These are phyloP conservation scores for Pseudomyrmex concolor DNA, from an alignment of 1,140 invertebrate genomes.

Conservation along the genomic window DNA sequence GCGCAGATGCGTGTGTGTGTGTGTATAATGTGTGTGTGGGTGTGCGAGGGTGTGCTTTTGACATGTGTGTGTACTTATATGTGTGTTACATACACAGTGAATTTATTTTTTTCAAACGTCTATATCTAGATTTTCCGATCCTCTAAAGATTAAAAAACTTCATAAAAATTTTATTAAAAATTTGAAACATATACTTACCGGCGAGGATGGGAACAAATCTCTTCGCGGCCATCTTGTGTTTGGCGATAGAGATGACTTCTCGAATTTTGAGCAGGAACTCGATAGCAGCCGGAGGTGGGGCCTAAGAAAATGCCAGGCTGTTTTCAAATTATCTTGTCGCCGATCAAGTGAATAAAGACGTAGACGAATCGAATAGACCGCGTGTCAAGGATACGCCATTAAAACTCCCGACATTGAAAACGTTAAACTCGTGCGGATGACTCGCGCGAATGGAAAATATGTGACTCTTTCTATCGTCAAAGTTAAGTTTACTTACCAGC, in stretches of 20 bases:
- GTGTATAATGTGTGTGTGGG: no score
- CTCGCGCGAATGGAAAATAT: conserved; percentile 37
- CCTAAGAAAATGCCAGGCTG: conserved; percentile 85
- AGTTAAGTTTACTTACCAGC: conserved; percentile 86
- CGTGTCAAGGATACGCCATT: conserved; percentile 21
- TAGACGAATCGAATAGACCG: conserved; percentile 24
- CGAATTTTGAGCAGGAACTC: conserved; percentile 95
- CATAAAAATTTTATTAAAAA: background rate
- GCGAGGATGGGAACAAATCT: conserved; percentile 91
- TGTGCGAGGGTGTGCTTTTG: no score
- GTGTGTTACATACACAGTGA: no score
- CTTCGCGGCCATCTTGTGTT: conserved; percentile 93
- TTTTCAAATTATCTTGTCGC: conserved; percentile 66
- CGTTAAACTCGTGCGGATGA: conserved; percentile 31
- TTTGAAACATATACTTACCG: conserved; percentile 72
- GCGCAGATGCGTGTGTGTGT: no score
- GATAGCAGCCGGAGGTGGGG: conserved; percentile 93
- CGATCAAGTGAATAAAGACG: conserved; percentile 21
- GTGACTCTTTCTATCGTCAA: background rate
- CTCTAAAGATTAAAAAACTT: no score
- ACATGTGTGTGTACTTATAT: no score
- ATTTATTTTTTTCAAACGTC: no score
- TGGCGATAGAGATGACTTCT: conserved; percentile 94
- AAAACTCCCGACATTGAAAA: conserved; percentile 38
- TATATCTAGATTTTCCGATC: no score